Base-by-base conservation (phyloP, 2,797 vertebrate species). In the Lepilemur septentrionalis region DNA sequence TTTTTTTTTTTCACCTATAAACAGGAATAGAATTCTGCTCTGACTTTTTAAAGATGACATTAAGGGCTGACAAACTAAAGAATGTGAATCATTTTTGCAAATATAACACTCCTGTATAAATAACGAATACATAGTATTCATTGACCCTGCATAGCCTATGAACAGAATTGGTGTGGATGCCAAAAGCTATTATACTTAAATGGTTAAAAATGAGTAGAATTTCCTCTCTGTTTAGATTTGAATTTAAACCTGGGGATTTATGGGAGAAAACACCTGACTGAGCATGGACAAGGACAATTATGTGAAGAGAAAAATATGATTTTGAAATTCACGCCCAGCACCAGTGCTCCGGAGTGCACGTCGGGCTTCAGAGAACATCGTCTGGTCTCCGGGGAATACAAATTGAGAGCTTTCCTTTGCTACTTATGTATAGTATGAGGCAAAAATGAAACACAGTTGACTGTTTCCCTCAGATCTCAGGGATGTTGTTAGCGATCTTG, bases 161-260 rank as follows among this genome's bases (percentile, higher is more conserved):
- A 52, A 46, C 18, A 81, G 28, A 97, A 95, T 57, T 94, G 90
- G 43, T 69, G 59, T 32, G 57, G 22, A 89, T 6, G 63, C 75
- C 93, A 75, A 92, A 83, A 98, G 50, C 63, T 86, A 41, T 97
- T 92, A 15, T 52, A 96, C 97, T 97, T 94, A 96, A 97, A 91
- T 86, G 76, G 85, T 87, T 98, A 95, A 97, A 97, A 91, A 97
- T 84, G 87, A 89, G 75, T 41, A 96, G 75, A 14, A 14, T 89
- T 98, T 96, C 20, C 23, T 97, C 94, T 72, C 63, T 97, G 72
- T 96, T 97, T 84, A 67, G 67, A 95, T 75, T 98, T 96, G 91
- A 87, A 90, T 95, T 93, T 88, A 93, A 95, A 89, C 22, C 73
- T 82, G 63, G 94, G 70, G 38, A 70, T 98, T 97, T 91, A 97